Evolutionary conservation across 2,888 invertebrate species (phyloP).

Genomic region (Epirrhoe tristata): DNA sequence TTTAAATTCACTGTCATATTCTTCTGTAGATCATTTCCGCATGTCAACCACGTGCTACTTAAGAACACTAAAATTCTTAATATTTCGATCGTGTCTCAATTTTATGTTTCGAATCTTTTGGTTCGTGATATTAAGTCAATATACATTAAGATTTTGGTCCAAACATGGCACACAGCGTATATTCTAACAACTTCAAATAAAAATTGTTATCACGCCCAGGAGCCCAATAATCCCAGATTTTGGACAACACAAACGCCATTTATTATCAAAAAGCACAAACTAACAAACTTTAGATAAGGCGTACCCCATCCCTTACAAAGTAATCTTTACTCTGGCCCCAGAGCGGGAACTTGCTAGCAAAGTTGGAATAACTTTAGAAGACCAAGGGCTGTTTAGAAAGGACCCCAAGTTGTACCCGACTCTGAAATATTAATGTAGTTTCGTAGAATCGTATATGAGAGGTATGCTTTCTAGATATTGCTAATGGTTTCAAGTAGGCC

Average conservation of each 20-base stretch:
- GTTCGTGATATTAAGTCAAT: too few relatives aligned
- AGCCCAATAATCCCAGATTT: conserved; percentile 41
- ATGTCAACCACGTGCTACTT: too few relatives aligned
- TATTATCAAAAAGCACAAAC: conserved; percentile 66
- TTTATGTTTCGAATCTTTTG: background rate
- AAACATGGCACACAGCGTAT: background rate
- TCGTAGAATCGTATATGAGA: conserved; percentile 82
- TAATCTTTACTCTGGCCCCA: conserved; percentile 78
- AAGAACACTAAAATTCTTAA: too few relatives aligned
- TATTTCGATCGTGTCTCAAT: too few relatives aligned
- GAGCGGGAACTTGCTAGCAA: conserved; percentile 66
- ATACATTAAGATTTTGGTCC: background rate
- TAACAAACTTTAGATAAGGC: conserved; percentile 74
- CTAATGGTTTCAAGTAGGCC: conserved; percentile 52
- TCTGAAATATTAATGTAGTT: conserved; percentile 85
- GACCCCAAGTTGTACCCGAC: conserved; percentile 74
- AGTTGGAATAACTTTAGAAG: conserved; percentile 85
- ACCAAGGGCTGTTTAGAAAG: conserved; percentile 86
- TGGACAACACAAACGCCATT: conserved; percentile 50
- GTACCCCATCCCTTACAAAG: conserved; percentile 66
- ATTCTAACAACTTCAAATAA: background rate
- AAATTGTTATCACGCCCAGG: conserved; percentile 27
- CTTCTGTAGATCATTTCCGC: too few relatives aligned
- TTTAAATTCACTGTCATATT: too few relatives aligned
- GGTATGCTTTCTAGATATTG: conserved; percentile 68